Evolutionary conservation across 2,888 invertebrate species (phyloP).

Genomic region (Volucella bombylans): DNA sequence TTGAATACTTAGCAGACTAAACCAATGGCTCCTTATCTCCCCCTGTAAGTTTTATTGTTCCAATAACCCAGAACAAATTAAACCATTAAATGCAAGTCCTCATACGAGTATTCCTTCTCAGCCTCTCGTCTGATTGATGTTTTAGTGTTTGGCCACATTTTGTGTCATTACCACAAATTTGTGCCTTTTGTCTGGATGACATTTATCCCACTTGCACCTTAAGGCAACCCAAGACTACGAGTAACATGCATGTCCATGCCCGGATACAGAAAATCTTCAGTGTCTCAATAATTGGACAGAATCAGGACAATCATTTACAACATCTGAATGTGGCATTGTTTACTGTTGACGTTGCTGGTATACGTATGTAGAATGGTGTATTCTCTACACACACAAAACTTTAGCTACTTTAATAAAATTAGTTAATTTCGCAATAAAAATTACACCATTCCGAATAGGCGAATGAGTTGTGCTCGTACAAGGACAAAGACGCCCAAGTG

Average conservation of each 20-base stretch:
- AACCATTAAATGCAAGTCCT: background rate
- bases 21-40: background rate
- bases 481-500: too few species aligned
- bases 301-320: slow-evolving; percentile 31
- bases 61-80: slow-evolving; percentile 16
- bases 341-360: background rate
- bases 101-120: background rate
- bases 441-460: slow-evolving; percentile 35
- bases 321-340: slow-evolving; percentile 19
- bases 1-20: slow-evolving; percentile 1
- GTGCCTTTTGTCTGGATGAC: slow-evolving; percentile 1
- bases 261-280: slow-evolving; percentile 31
- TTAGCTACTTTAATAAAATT: slow-evolving; percentile 31
- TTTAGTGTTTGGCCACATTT: slow-evolving; percentile 29
- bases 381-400: background rate
- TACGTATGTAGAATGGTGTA: background rate
- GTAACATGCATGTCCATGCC: background rate
- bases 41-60: background rate
- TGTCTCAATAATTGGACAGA: slow-evolving; percentile 53
- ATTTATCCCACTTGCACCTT: slow-evolving; percentile 7
- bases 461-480: background rate
- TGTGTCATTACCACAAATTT: slow-evolving; percentile 36
- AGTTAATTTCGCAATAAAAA: slow-evolving; percentile 46
- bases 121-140: slow-evolving; percentile 28
- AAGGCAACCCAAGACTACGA: background rate